phyloP scores from a whole-genome alignment of 2,888 invertebrate genomes.

The Mayetiola destructor region DNA sequence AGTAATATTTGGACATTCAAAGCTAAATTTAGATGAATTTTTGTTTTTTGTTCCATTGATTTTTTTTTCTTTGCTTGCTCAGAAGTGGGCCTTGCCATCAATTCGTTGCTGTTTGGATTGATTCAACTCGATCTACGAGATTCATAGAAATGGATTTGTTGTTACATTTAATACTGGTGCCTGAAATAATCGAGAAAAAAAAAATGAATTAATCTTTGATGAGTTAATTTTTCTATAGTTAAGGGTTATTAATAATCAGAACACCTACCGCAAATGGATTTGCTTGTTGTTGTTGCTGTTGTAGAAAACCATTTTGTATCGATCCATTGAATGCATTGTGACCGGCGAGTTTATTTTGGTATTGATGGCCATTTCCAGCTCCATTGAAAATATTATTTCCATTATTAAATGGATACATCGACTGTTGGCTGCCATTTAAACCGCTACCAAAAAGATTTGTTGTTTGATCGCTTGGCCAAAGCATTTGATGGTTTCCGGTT shows the following conservation, averaged over 20 bases:
- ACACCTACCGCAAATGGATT: conserved; percentile 32
- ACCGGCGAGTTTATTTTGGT: neutral
- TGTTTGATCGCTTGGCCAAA: neutral
- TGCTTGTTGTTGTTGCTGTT: conserved; percentile 19
- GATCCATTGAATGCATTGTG: neutral
- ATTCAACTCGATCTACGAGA: neutral
- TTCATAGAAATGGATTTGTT: conserved; percentile 5
- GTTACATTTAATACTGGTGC: conserved; percentile 1
- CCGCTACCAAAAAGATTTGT: conserved; percentile 14
- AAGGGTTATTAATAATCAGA: too few species aligned
- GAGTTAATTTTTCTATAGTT: neutral
- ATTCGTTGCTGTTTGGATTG: neutral
- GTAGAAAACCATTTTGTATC: neutral
- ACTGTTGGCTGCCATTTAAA: neutral
- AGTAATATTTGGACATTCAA: too few species aligned
- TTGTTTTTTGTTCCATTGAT: too few species aligned
- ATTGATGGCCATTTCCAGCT: neutral
- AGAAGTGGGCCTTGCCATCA: too few species aligned
- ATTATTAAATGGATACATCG: neutral
- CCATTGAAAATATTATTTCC: neutral
- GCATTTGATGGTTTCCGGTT: conserved; percentile 13
- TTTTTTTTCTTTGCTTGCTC: too few species aligned
- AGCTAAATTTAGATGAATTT: too few species aligned
- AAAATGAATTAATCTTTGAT: neutral
- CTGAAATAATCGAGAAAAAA: neutral